Evolutionary conservation across 2,888 invertebrate genomes (phyloP), one percentile per base, ranked within the genome.

Genomic region (Sycophila texana): DNA sequence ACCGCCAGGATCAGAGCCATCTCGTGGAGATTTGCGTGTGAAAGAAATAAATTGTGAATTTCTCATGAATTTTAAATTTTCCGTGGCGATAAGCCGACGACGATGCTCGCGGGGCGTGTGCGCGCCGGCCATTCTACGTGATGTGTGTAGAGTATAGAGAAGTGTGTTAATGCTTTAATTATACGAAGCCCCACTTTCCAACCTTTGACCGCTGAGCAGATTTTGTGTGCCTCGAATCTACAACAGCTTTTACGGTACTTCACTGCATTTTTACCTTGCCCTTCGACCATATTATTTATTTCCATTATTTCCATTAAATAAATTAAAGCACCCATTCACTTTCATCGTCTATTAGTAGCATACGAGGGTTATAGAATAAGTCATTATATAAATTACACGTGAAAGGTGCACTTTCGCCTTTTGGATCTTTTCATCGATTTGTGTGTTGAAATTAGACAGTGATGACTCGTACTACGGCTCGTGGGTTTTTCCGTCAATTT

Each of bases 161-260:
- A 87, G 86, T 87, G 84, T 87, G 85, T 85, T 86, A 87, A 86
- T 86, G 83, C 86, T 79, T 80, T 82, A 84, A 86, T 87, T 85
- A 85, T 84, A 79, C 84, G 86, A 86, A 87, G 87, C 86, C 87
- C 85, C 85, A 87, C 86, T 87, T 86, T 85, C 84, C 81, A 85
- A 86, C 86, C 86, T 87, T 87, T 87, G 87, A 87, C 87, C 87
- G 83, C 63, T 63, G 74, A 74, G 63, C 58, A 57, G 57, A 68
- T 74, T 74, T 73, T 14, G 18, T 2, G 26, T 51, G 20, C 53
- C 47, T 16, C 47, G 7, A 16, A 12, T 53, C 13, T 0, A 7
- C 53, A 4, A 16, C 53, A 53, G 12, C 53, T 4, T n/a, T 10
- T 4, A 51, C 10, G 14, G 51, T 51, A 1, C 12, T 53, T 16